These are phyloP conservation scores for Machaerirhynchus nigripectus DNA, from an alignment of 2,113 vertebrate genomes.

Conservation along the genomic window DNA sequence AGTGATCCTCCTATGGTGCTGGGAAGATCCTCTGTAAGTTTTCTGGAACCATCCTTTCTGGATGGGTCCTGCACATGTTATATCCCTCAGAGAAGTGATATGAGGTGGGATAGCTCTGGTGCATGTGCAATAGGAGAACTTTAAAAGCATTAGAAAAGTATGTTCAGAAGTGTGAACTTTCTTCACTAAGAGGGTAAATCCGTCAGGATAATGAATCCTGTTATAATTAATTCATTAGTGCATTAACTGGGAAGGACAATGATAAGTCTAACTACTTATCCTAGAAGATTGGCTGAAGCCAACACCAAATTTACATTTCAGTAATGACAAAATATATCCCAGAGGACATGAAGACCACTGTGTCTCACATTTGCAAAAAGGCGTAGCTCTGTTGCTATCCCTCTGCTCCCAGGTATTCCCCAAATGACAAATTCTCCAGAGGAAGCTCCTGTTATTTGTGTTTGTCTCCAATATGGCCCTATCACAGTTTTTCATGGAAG, in stretches of 20 bases:
- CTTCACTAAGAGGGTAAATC: background rate
- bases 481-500: background rate
- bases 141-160: background rate
- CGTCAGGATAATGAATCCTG: background rate
- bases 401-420: background rate
- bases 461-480: background rate
- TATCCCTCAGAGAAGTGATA: background rate
- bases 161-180: background rate
- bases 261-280: background rate
- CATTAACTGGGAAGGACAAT: background rate
- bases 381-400: background rate
- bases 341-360: background rate
- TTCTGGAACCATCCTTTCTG: background rate
- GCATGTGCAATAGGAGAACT: background rate
- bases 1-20: background rate
- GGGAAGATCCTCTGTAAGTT: background rate
- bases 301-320: background rate
- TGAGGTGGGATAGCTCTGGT: background rate
- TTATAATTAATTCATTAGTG: background rate
- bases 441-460: background rate
- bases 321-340: background rate
- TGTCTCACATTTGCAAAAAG: background rate
- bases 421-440: background rate
- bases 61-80: rapidly evolving
- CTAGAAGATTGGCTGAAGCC: background rate